Conservation (phyloP, 2,797 vertebrate species). For the Micropoecilia bifurca region DNA sequence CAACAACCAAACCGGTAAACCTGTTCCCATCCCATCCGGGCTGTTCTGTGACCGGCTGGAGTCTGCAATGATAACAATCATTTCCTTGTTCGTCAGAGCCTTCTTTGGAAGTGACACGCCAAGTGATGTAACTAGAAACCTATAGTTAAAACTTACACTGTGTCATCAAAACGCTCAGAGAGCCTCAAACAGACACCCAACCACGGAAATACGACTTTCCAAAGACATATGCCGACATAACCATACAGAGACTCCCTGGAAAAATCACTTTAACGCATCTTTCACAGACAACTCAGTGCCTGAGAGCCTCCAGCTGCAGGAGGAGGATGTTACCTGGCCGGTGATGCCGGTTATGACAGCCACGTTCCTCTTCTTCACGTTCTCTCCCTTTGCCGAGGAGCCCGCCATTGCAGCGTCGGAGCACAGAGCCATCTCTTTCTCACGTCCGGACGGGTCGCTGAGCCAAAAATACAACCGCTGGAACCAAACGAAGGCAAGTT, state of each 20-base stretch:
- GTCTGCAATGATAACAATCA: neutral
- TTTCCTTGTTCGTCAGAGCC: slow-evolving; percentile 11
- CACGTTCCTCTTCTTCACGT: slow-evolving; percentile 66
- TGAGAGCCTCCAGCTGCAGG: neutral
- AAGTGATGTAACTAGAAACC: neutral
- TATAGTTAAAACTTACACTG: neutral
- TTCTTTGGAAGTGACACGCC: neutral
- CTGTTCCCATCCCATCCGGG: neutral
- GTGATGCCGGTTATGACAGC: slow-evolving; percentile 86
- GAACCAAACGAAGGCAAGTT: neutral
- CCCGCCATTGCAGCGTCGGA: slow-evolving; percentile 13
- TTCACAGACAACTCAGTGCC: neutral
- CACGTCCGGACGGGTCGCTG: neutral
- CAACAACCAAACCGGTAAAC: neutral
- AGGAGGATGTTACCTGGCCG: slow-evolving; percentile 79
- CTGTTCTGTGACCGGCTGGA: neutral
- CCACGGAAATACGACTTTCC: neutral
- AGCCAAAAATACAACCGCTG: neutral
- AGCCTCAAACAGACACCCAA: neutral
- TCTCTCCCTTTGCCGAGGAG: slow-evolving; percentile 39
- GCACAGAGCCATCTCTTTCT: slow-evolving; percentile 70
- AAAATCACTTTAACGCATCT: neutral
- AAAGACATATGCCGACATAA: neutral
- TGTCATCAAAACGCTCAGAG: neutral
- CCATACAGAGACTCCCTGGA: neutral